Percentiles rank a stretch among this genome's conserved stretches.
These are phyloP conservation scores for Corella eumyota DNA, from an alignment of 23 tunicate species.

Conservation along the genomic window DNA sequence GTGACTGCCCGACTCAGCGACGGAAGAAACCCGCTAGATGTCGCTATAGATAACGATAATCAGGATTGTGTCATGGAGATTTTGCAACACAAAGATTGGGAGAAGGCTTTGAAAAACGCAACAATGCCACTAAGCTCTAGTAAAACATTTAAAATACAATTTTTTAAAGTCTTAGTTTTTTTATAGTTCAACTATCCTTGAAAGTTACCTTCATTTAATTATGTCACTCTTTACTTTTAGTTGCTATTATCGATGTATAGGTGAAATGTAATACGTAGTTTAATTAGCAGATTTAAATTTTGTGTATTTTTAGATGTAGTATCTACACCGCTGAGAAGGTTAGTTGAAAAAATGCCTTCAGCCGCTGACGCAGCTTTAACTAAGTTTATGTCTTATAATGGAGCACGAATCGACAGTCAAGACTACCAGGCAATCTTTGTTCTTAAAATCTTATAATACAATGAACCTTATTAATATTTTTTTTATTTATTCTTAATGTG, in stretches of 20 bases:
- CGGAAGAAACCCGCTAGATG: constrained; percentile 47
- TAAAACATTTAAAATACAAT: no score
- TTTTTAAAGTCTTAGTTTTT: no score
- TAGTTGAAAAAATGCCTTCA: constrained; percentile 2
- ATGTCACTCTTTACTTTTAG: no score
- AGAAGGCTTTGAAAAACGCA: constrained; percentile 17
- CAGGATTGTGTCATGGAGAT: constrained; percentile 21
- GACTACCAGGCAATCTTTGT: constrained; percentile 4
- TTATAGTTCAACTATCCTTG: no score
- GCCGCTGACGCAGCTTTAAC: constrained; percentile 30
- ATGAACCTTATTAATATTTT: no score
- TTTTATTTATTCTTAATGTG: no score
- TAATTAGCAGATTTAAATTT: no score
- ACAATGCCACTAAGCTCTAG: not conserved
- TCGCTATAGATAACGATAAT: constrained; percentile 32
- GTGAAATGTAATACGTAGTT: no score
- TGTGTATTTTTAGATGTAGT: not conserved
- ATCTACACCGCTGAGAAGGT: constrained; percentile 1
- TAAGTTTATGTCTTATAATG: constrained; percentile 17
- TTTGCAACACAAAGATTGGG: constrained; percentile 21
- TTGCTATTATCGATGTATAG: no score
- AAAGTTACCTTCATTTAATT: no score
- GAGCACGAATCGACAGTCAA: not conserved
- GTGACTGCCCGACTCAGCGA: constrained; percentile 17
- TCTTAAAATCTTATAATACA: no score